phyloP scores from a whole-genome alignment of 2,888 invertebrate species.

The Zootermopsis nevadensis region DNA sequence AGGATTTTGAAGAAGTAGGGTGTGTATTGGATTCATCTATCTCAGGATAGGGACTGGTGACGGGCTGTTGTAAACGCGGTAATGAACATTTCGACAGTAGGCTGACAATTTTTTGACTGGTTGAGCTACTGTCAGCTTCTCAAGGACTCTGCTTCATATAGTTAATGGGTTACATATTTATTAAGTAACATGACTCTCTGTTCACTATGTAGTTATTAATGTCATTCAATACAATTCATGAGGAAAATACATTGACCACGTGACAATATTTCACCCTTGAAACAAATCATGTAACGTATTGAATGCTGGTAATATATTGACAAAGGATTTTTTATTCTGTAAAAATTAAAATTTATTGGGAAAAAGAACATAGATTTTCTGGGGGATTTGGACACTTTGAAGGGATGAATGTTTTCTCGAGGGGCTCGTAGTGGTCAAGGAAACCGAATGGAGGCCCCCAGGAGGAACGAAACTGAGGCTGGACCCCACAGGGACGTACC shows the following conservation, averaged over 20 bases:
- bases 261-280: not conserved
- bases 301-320: not conserved
- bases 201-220: no score
- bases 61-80: no score
- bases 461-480: not conserved
- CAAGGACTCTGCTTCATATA: no score
- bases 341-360: conserved; percentile 29
- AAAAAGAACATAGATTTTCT: not conserved
- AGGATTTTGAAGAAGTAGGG: no score
- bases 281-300: not conserved
- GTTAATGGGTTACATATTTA: no score
- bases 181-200: no score
- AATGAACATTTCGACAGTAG: no score
- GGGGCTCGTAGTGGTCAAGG: conserved; percentile 38
- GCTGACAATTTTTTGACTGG: no score
- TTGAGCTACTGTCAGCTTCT: no score
- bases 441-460: not conserved
- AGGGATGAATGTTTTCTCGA: conserved; percentile 8
- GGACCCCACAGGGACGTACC: not conserved
- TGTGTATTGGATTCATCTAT: no score
- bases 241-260: not conserved
- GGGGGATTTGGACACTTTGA: conserved; percentile 5
- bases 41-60: no score
- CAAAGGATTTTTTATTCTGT: not conserved
- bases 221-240: no score